These are phyloP conservation scores for Hiodon alosoides DNA, from an alignment of 2,113 vertebrate species.

Conservation along the genomic window DNA sequence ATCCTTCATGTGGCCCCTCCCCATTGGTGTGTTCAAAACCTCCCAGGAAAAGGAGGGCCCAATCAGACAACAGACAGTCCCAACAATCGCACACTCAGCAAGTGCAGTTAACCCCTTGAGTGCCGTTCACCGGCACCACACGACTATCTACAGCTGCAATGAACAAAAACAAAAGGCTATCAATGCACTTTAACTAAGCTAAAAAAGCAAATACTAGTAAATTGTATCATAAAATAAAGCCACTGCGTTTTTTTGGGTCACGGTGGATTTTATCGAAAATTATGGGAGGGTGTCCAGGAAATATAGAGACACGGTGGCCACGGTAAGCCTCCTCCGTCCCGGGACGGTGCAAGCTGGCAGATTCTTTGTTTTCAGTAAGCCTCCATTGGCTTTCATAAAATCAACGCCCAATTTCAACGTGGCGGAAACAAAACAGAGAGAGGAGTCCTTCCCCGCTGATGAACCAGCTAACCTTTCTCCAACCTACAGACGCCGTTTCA, in stretches of 20 bases:
- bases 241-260: background rate
- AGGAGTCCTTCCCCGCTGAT: background rate
- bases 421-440: background rate
- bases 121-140: constrained; percentile 13
- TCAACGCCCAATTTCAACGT: background rate
- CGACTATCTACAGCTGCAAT: too few species aligned
- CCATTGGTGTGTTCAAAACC: constrained; percentile 26
- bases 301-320: background rate
- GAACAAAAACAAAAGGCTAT: too few species aligned
- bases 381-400: background rate
- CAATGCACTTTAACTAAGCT: too few species aligned
- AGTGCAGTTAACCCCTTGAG: constrained; percentile 28
- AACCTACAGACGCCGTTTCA: too few species aligned
- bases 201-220: too few species aligned
- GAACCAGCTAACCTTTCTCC: too few species aligned
- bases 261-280: constrained; percentile 5
- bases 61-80: constrained; percentile 35
- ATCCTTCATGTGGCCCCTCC: constrained; percentile 32
- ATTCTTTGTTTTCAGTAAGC: background rate
- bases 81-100: constrained; percentile 28
- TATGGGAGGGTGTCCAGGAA: background rate
- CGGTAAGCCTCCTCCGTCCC: background rate
- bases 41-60: constrained; percentile 37
- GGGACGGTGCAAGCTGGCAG: background rate
- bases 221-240: background rate